Percentiles rank a stretch among this genome's conserved stretches.
These are phyloP conservation scores for Osmoderma eremita DNA, from an alignment of 2,888 invertebrate genomes.

Conservation along the genomic window DNA sequence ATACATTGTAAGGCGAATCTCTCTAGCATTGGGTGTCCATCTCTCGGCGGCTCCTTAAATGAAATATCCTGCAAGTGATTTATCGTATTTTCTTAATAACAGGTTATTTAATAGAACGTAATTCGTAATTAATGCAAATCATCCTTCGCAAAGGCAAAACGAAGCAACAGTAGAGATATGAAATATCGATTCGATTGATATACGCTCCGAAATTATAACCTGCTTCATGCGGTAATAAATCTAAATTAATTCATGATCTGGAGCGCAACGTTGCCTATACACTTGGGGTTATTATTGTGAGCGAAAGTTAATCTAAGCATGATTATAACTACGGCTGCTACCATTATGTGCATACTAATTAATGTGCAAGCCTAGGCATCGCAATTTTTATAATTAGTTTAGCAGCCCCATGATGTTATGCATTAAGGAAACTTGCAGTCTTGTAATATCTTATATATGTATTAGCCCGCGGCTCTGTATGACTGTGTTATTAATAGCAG, in stretches of 20 bases:
- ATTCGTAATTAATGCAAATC: slow-evolving; percentile 43
- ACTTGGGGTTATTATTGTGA: slow-evolving; percentile 16
- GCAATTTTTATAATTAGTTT: slow-evolving; percentile 13
- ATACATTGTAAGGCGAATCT: slow-evolving; percentile 16
- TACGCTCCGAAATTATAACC: slow-evolving; percentile 41
- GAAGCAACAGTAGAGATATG: slow-evolving; percentile 13
- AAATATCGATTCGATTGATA: slow-evolving; percentile 39
- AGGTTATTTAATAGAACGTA: slow-evolving; percentile 34
- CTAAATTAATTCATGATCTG: slow-evolving; percentile 37
- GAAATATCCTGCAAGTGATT: slow-evolving; percentile 29
- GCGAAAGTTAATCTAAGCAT: slow-evolving; percentile 14
- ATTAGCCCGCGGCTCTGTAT: not conserved
- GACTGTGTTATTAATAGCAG: slow-evolving; percentile 21
- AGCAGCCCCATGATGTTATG: slow-evolving; percentile 9
- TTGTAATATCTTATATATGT: slow-evolving; percentile 6
- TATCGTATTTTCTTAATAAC: slow-evolving; percentile 35
- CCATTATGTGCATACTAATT: slow-evolving; percentile 17
- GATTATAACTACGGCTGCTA: slow-evolving; percentile 9
- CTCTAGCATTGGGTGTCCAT: not conserved
- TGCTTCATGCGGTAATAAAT: slow-evolving; percentile 38
- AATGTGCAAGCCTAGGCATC: slow-evolving; percentile 11
- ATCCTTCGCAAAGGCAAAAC: slow-evolving; percentile 35
- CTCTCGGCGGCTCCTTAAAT: slow-evolving; percentile 24
- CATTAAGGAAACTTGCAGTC: not conserved
- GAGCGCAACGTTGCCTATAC: slow-evolving; percentile 21